Evolutionary conservation across 2,888 invertebrate genomes (phyloP).

Genomic region (Cheiracanthium punctorium): DNA sequence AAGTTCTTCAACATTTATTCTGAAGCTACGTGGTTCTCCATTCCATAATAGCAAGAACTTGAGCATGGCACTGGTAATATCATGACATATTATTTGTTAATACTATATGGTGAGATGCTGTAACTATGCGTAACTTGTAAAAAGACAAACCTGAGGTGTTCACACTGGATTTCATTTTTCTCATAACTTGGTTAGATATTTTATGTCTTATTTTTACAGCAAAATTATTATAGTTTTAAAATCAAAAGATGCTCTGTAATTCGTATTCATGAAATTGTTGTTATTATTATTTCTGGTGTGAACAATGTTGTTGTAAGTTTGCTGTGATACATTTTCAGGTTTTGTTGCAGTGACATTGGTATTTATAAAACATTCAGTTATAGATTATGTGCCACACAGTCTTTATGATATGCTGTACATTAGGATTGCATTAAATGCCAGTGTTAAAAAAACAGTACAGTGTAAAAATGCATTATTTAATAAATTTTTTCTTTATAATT

Average conservation of each 20-base stretch:
- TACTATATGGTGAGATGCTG: neutral
- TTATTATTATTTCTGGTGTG: slow-evolving; percentile 45
- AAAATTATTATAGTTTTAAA: no score
- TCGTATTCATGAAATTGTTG: neutral
- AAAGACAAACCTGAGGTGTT: slow-evolving; percentile 36
- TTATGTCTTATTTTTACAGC: no score
- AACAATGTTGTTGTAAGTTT: slow-evolving; percentile 39
- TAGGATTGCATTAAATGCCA: no score
- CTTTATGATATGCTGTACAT: no score
- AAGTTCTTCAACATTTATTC: neutral
- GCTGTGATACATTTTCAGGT: slow-evolving; percentile 57
- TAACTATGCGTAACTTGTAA: slow-evolving; percentile 30
- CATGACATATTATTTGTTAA: neutral
- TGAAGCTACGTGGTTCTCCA: slow-evolving; percentile 11
- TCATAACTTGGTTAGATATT: no score
- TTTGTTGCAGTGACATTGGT: slow-evolving; percentile 21
- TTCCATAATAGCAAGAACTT: slow-evolving; percentile 22
- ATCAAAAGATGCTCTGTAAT: no score
- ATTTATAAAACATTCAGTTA: neutral
- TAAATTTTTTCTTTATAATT: no score
- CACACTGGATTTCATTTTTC: slow-evolving; percentile 39
- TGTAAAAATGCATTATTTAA: no score
- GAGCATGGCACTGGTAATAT: neutral
- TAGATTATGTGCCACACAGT: slow-evolving; percentile 37
- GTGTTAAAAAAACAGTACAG: no score